phyloP scores from a whole-genome alignment of 2,113 vertebrate species.

The Platysternon megacephalum region DNA sequence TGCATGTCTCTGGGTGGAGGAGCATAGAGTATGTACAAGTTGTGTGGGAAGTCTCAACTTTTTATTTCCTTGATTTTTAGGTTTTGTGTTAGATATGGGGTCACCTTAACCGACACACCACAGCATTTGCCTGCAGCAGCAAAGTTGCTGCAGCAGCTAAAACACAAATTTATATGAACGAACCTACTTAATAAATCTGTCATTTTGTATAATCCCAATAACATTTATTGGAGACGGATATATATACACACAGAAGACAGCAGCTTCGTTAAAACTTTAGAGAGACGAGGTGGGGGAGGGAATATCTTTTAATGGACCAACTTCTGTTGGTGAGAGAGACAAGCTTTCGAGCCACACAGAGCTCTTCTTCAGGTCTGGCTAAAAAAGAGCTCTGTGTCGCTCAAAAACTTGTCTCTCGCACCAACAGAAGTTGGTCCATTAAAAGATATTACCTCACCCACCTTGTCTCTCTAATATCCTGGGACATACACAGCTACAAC shows the following conservation, averaged over 20 bases:
- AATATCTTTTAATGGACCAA: too few relatives aligned
- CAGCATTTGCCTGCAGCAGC: conserved; percentile 8
- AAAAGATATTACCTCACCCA: background rate
- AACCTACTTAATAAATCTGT: conserved; percentile 30
- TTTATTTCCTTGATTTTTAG: background rate
- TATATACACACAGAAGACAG: conserved; percentile 47
- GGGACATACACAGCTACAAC: background rate
- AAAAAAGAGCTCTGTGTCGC: background rate
- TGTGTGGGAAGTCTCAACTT: background rate
- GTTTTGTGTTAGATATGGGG: background rate
- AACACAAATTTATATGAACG: background rate
- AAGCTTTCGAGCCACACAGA: too few relatives aligned
- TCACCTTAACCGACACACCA: background rate
- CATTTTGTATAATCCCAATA: conserved; percentile 11
- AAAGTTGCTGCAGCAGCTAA: background rate
- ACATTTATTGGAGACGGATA: background rate
- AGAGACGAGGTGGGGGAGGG: too few relatives aligned
- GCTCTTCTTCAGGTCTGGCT: too few relatives aligned
- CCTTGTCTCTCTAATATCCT: background rate
- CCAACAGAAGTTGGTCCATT: background rate
- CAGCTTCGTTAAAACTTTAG: conserved; percentile 41
- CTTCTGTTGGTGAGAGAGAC: too few relatives aligned
- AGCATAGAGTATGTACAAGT: background rate
- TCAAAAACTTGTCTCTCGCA: background rate
- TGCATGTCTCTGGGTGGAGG: background rate